phyloP scores from a whole-genome alignment of 2,113 vertebrate species.

The Glaucomys volans region DNA sequence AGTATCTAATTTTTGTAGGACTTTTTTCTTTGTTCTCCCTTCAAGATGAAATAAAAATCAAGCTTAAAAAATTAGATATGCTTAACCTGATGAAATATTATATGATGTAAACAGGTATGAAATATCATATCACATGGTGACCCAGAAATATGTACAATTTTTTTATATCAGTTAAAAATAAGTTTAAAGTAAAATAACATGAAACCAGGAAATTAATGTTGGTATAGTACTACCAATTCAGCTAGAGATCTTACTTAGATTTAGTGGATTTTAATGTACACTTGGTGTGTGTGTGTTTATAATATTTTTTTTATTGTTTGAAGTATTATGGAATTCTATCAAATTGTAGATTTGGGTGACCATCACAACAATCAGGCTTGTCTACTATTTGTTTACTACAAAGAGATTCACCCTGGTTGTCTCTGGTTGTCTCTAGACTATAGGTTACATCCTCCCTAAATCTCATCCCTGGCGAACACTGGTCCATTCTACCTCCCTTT shows the following conservation, averaged over 20 bases:
- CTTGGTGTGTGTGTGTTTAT: background rate
- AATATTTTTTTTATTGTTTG: too few species aligned
- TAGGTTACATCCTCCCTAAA: background rate
- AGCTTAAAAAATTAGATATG: too few species aligned
- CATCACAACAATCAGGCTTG: background rate
- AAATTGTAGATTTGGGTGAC: background rate
- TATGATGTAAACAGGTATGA: too few species aligned
- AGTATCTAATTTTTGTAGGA: too few species aligned
- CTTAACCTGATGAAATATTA: too few species aligned
- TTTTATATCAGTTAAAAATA: too few species aligned
- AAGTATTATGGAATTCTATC: background rate
- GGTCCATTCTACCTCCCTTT: background rate
- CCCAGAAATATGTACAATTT: too few species aligned
- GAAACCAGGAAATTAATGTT: background rate
- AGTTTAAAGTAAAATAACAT: too few species aligned
- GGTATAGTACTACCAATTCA: background rate
- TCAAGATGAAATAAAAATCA: too few species aligned
- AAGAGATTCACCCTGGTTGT: background rate
- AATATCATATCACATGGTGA: too few species aligned
- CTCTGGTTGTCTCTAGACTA: background rate
- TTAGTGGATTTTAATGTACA: background rate
- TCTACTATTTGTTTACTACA: background rate
- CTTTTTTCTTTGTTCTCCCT: too few species aligned
- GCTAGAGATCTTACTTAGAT: background rate
- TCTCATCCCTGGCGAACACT: background rate